Evolutionary conservation across 2,888 invertebrate genomes (phyloP).

Genomic region (Labia minor): DNA sequence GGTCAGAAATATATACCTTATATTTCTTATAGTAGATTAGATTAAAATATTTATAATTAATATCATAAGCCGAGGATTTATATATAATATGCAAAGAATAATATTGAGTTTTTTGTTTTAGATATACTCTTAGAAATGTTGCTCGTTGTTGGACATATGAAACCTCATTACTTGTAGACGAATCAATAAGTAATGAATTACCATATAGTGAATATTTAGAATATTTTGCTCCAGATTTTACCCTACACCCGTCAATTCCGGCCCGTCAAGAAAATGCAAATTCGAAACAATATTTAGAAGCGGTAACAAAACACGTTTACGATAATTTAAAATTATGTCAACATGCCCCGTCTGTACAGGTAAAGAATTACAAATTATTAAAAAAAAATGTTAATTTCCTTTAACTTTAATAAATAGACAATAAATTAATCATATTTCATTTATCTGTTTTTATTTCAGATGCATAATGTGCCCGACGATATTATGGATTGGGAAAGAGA

Average conservation of each 20-base stretch:
- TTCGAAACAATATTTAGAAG: slow-evolving; percentile 87
- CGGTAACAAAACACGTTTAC: slow-evolving; percentile 72
- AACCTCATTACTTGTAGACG: slow-evolving; percentile 86
- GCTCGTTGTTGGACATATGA: slow-evolving; percentile 99
- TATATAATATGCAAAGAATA: no score
- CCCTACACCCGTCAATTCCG: slow-evolving; percentile 84
- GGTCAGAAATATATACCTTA: no score
- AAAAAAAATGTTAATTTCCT: not conserved
- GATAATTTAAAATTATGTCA: slow-evolving; percentile 90
- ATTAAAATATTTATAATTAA: slow-evolving; percentile 15
- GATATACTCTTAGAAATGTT: slow-evolving; percentile 90
- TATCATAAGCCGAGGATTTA: no score
- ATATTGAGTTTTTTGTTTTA: slow-evolving; percentile 35
- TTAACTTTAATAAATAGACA: not conserved
- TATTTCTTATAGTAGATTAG: not conserved
- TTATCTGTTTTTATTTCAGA: slow-evolving; percentile 34
- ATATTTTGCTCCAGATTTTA: slow-evolving; percentile 95
- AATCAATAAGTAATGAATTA: slow-evolving; percentile 85
- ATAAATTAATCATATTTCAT: not conserved
- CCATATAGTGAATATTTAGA: slow-evolving; percentile 94
- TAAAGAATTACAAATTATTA: no score
- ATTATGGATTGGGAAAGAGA: slow-evolving; percentile 58
- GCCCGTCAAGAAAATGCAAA: slow-evolving; percentile 86
- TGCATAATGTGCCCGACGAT: slow-evolving; percentile 89
- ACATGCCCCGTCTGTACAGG: slow-evolving; percentile 87